Evolutionary conservation across 2,113 vertebrate species (phyloP), one percentile per base, ranked within the genome.

Genomic region (Anguilla rostrata): DNA sequence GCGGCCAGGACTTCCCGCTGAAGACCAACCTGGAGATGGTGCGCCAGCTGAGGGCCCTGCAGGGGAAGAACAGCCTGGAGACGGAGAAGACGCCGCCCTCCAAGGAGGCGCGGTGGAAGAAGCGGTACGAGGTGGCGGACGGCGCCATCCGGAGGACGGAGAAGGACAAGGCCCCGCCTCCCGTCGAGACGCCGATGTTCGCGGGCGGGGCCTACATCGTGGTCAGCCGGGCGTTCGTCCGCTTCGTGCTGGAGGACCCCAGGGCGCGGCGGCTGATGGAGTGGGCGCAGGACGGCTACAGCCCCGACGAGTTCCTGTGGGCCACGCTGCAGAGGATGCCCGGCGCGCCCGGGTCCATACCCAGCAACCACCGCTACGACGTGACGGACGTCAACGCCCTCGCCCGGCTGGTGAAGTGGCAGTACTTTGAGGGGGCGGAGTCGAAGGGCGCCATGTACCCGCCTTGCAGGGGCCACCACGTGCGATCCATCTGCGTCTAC

Each of bases 21-120:
- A 98, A 99, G 95, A 99, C 97, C 84, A 99, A 99, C 88, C 89
- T 96, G 88, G 97, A 99, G 91, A 97, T 98, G 8, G 94, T 98
- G 85, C 92, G 93, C 86, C 94, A 91, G 34, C 92, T 99, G 86
- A 95, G 94, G 88, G 93, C 89, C 0, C 89, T 98, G 83, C 94
- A 90, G 34, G 97, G 97, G 0, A 90, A 91, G 87, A 99, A 98
- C 92, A 99, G 94, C 91, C 84, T 99, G 80, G 97, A 99, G 92
- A 96, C 96, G 0, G 97, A 98, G 91, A 92, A 87, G 89, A 95
- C 97, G 94, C 93, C 95, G 0, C 0, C 84, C 26, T 9, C 83
- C 53, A 98, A 98, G 89, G 93, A 93, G 87, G 83, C 90, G 63
- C 94, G 98, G 39, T 95, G 96, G 93, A 92, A 91, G 26, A 94